These are phyloP conservation scores for Diglossa brunneiventris DNA, from an alignment of 2,113 vertebrate genomes.

Conservation along the genomic window DNA sequence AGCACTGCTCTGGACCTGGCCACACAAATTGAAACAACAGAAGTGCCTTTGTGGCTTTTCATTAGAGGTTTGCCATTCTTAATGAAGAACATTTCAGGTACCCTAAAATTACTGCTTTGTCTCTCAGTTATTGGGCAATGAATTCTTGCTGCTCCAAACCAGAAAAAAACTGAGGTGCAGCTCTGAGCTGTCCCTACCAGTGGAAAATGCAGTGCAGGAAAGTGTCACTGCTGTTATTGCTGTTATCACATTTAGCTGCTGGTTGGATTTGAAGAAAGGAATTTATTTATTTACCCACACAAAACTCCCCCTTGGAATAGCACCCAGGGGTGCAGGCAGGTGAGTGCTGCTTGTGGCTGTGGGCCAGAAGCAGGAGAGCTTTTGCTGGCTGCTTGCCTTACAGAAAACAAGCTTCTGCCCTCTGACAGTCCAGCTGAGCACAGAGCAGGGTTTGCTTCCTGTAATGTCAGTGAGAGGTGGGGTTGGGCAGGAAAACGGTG, in stretches of 20 bases:
- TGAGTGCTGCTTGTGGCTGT: neutral
- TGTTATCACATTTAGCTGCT: neutral
- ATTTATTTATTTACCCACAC: neutral
- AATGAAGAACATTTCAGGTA: neutral
- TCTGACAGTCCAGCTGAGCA: neutral
- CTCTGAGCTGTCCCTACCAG: neutral
- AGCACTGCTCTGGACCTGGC: neutral
- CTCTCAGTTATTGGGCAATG: neutral
- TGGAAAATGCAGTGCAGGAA: neutral
- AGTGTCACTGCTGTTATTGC: neutral
- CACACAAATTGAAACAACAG: accelerated
- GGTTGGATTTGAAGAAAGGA: neutral
- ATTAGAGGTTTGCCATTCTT: neutral
- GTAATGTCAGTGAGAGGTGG: neutral
- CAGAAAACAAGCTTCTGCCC: neutral
- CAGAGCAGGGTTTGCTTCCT: neutral
- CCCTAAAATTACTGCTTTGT: neutral
- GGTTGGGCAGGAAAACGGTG: neutral
- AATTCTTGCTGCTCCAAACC: neutral
- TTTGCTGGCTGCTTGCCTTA: neutral
- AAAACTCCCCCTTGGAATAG: neutral
- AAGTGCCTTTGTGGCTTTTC: neutral
- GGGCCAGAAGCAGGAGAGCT: neutral
- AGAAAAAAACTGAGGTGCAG: neutral
- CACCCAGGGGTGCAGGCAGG: neutral